Evolutionary conservation across 2,113 vertebrate species (phyloP), one percentile per base, ranked within the genome.

Genomic region (Bungarus multicinctus): DNA sequence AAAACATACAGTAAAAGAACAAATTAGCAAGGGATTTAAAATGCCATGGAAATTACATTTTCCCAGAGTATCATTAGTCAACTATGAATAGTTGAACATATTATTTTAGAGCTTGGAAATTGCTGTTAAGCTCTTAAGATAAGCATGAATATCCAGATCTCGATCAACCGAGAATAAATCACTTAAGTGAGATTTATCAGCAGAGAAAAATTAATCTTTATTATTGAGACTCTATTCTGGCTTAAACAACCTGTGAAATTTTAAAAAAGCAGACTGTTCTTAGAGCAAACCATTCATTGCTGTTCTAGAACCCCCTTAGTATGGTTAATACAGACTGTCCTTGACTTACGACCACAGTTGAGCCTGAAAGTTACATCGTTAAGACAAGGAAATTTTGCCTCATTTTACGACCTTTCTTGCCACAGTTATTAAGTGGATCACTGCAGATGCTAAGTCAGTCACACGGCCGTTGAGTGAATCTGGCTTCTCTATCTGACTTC

Each of bases 301-400:
- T 39, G 6, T 81, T 39, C 7, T 9, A 81, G 18, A 43, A 43
- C 34, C n/a, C 2, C 1, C 16, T 74, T 74, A 3, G n/a, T 7
- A 18, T 34, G 69, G 6, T 74, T 74, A 74, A 74, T 69, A 5
- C 60, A 14, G 30, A 69, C 12, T 0, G 3, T 64, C 30, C 60
- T 69, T 0, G 11, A 16, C 30, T n/a, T 69, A 5, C 12, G 14
- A 34, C 64, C 12, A 5, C 30, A n/a, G 6, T 6, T 6, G 30
- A 34, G 50, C 30, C 64, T 2, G 4, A 5, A 16, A 34, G n/a
- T 6, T n/a, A 69, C 0, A 0, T 69, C 2, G 2, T 16, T 23
- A 16, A 69, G 30, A n/a, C 11, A 1, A 69, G 30, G 4, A 3
- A 14, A 14, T n/a, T 69, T n/a, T 64, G 60, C 27, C 60, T n/a